These are phyloP conservation scores for Micrasema minimum DNA, from an alignment of 1,140 invertebrate species.

Conservation along the genomic window DNA sequence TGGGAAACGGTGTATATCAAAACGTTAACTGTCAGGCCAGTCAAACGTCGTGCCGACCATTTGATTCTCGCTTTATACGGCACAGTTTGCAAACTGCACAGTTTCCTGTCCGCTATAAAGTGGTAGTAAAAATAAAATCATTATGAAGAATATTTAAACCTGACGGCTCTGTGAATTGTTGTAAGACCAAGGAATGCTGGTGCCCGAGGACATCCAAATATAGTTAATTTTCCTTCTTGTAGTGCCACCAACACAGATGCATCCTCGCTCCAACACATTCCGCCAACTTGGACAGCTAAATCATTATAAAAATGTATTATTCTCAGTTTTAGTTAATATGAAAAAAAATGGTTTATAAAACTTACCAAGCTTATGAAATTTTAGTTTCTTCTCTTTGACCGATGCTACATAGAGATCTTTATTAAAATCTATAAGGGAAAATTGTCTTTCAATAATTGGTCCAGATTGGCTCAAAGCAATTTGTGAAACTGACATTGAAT, in stretches of 20 bases:
- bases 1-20: too few species aligned
- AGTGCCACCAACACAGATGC: constrained; percentile 62
- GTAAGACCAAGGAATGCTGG: constrained; percentile 60
- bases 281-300: constrained; percentile 63
- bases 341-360: background rate
- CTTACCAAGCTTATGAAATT: constrained; percentile 81
- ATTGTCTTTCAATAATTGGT: constrained; percentile 63
- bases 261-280: constrained; percentile 62
- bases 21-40: too few species aligned
- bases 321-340: background rate
- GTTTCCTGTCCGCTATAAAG: too few species aligned
- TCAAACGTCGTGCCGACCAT: too few species aligned
- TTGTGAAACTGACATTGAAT: constrained; percentile 75
- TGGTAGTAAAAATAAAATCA: too few species aligned
- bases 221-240: constrained; percentile 60
- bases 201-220: constrained; percentile 62
- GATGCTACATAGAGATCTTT: constrained; percentile 67
- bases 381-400: constrained; percentile 74
- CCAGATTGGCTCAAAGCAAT: constrained; percentile 85
- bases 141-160: too few species aligned
- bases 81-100: too few species aligned
- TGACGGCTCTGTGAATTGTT: constrained; percentile 61
- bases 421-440: constrained; percentile 64
- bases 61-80: too few species aligned
- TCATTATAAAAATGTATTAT: background rate